Evolutionary conservation across 2,797 vertebrate species (phyloP).

Genomic region (Percopsis omiscomaycus): DNA sequence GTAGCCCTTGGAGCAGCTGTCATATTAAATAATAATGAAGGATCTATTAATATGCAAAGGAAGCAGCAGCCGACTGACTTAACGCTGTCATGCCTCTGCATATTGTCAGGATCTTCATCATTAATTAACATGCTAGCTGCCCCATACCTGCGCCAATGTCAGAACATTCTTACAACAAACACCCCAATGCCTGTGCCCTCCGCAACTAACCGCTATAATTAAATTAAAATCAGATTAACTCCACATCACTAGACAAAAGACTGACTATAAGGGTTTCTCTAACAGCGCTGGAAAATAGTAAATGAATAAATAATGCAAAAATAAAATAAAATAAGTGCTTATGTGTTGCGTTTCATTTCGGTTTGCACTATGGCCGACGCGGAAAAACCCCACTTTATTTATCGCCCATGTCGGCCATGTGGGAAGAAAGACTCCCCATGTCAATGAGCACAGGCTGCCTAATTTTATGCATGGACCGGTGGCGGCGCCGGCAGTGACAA

Average conservation of each 20-base stretch:
- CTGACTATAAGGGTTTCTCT: slow-evolving; percentile 67
- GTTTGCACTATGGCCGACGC: slow-evolving; percentile 58
- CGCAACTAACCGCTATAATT: slow-evolving; percentile 79
- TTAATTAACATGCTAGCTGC: slow-evolving; percentile 89
- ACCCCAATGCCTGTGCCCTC: slow-evolving; percentile 79
- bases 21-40: slow-evolving; percentile 92
- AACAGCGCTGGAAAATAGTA: slow-evolving; percentile 30
- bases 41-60: slow-evolving; percentile 90
- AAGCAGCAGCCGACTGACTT: slow-evolving; percentile 86
- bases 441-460: slow-evolving; percentile 58
- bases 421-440: slow-evolving; percentile 41
- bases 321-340: slow-evolving; percentile 54
- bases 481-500: slow-evolving; percentile 61
- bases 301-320: not conserved
- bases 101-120: slow-evolving; percentile 90
- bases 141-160: slow-evolving; percentile 87
- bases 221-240: slow-evolving; percentile 88
- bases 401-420: slow-evolving; percentile 53
- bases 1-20: slow-evolving; percentile 87
- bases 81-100: slow-evolving; percentile 87
- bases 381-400: slow-evolving; percentile 68
- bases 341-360: slow-evolving; percentile 59
- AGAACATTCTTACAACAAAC: slow-evolving; percentile 86
- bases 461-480: slow-evolving; percentile 63
- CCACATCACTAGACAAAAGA: slow-evolving; percentile 77